These are phyloP conservation scores for Mus spretus DNA, from an alignment of 2,797 vertebrate genomes.

Conservation along the genomic window DNA sequence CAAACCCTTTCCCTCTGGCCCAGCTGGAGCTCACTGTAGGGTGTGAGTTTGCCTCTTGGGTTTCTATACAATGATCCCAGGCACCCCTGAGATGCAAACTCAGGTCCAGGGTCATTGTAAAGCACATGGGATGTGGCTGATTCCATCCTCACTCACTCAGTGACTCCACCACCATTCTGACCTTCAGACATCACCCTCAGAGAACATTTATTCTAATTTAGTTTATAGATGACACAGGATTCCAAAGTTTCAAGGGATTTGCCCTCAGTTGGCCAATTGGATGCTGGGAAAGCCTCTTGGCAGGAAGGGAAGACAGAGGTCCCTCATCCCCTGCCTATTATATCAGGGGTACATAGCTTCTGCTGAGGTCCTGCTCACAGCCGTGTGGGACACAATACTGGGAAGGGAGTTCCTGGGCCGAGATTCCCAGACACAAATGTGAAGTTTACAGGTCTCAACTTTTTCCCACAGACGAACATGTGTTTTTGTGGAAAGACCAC, in stretches of 20 bases:
- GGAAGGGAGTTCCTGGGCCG: background rate
- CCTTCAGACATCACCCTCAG: background rate
- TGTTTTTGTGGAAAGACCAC: constrained; percentile 76
- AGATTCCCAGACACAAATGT: constrained; percentile 22
- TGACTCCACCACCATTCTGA: background rate
- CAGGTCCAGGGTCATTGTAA: background rate
- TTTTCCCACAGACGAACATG: constrained; percentile 70
- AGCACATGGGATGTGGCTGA: background rate
- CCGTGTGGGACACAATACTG: background rate
- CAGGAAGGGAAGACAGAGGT: background rate
- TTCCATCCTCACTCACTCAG: background rate
- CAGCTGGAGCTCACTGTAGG: background rate
- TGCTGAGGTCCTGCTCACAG: background rate
- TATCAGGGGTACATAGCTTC: background rate
- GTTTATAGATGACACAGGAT: background rate
- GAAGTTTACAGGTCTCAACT: constrained; percentile 52
- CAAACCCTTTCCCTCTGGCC: background rate
- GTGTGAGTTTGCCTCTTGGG: background rate
- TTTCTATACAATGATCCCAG: background rate
- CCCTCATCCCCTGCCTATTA: background rate
- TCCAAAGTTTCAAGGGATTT: background rate
- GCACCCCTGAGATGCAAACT: background rate
- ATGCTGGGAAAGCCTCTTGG: background rate
- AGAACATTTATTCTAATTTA: background rate
- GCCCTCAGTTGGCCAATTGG: background rate